Evolutionary conservation across 2,113 vertebrate genomes (phyloP).

Genomic region (Candoia aspera): DNA sequence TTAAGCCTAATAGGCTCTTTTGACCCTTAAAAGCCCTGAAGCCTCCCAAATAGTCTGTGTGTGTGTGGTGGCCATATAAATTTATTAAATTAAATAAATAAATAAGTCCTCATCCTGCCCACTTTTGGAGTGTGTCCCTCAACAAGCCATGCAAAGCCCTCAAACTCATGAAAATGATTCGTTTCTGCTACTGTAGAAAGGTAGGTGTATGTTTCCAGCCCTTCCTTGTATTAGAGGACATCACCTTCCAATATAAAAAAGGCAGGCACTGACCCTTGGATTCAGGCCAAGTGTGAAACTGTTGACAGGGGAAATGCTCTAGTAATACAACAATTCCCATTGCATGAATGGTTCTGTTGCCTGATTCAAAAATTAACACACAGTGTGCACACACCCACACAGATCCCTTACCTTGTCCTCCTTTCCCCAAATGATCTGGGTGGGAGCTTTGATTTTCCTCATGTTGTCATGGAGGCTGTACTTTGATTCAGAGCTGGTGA

Average conservation of each 20-base stretch:
- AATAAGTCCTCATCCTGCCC: neutral
- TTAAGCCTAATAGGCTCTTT: neutral
- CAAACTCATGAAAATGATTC: neutral
- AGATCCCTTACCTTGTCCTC: neutral
- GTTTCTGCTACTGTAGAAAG: neutral
- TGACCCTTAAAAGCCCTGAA: neutral
- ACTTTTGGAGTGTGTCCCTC: neutral
- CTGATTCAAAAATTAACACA: neutral
- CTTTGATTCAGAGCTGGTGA: neutral
- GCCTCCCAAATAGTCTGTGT: neutral
- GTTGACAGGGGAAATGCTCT: neutral
- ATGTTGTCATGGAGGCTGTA: conserved; percentile 10
- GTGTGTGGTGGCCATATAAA: too few species aligned
- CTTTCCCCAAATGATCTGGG: conserved; percentile 31
- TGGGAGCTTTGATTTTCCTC: conserved; percentile 15
- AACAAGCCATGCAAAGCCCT: neutral
- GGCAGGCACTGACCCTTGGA: neutral
- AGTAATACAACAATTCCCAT: neutral
- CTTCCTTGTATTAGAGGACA: neutral
- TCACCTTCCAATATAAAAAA: neutral
- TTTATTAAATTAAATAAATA: too few species aligned
- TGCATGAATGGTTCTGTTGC: neutral
- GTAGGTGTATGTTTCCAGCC: neutral
- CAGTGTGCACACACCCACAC: neutral
- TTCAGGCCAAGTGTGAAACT: neutral